Percentiles rank a stretch among this genome's conserved stretches.
Conservation (phyloP, 2,888 invertebrate genomes). For the Caenorhabditis angaria region DNA sequence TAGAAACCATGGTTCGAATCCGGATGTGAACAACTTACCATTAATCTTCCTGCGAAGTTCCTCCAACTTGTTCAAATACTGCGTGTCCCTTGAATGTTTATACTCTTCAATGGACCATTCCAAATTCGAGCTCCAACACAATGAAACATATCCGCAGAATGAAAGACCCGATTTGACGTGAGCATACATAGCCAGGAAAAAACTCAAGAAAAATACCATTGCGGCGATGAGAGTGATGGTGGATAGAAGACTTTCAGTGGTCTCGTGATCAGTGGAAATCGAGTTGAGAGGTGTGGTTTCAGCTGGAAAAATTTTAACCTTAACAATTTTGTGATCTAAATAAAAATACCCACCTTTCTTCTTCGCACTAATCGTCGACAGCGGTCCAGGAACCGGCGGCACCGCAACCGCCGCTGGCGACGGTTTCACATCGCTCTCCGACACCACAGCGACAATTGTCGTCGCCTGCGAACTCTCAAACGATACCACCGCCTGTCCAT, state of each 20-base stretch:
- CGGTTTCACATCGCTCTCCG: no score
- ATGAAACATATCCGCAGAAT: conserved; percentile 53
- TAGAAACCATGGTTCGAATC: background rate
- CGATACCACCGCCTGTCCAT: no score
- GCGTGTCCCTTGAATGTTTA: conserved; percentile 53
- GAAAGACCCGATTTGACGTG: conserved; percentile 74
- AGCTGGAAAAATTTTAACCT: conserved; percentile 23
- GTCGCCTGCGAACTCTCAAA: no score
- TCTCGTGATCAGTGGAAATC: conserved; percentile 29
- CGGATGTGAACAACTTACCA: conserved; percentile 28
- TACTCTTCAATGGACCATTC: conserved; percentile 65
- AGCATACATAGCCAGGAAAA: conserved; percentile 77
- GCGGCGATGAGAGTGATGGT: conserved; percentile 76
- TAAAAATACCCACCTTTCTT: no score
- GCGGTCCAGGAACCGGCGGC: no score
- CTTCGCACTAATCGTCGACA: no score
- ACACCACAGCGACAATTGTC: no score
- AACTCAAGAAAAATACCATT: conserved; percentile 76
- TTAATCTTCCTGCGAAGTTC: conserved; percentile 57
- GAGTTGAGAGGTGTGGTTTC: conserved; percentile 26
- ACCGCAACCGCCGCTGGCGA: no score
- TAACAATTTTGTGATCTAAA: no score
- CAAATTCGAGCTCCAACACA: conserved; percentile 63
- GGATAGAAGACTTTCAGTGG: conserved; percentile 67
- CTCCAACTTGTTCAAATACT: conserved; percentile 58